Conservation (phyloP, 2,113 vertebrate genomes). For the Paradisaea rubra region DNA sequence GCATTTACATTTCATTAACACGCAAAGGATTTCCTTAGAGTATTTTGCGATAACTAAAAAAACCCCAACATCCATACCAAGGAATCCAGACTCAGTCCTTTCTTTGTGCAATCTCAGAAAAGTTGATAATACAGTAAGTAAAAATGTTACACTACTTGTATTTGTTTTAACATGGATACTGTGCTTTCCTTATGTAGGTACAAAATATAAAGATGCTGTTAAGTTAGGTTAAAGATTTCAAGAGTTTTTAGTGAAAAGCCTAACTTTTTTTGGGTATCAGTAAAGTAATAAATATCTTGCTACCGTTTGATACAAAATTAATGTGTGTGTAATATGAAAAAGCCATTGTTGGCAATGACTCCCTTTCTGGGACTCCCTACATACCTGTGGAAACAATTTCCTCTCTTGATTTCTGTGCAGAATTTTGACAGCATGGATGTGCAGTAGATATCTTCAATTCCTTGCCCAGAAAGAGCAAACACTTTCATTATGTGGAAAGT, state of each 20-base stretch:
- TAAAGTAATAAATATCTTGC: not conserved
- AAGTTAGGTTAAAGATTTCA: not conserved
- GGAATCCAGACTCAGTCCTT: not conserved
- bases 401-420: not conserved
- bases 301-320: not conserved
- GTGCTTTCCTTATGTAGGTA: not conserved
- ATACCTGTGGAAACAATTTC: not conserved
- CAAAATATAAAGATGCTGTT: not conserved
- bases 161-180: not conserved
- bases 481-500: not conserved
- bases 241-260: not conserved
- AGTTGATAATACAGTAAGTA: not conserved
- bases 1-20: not conserved
- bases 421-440: not conserved
- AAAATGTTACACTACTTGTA: not conserved
- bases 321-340: not conserved
- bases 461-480: not conserved
- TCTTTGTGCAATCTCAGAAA: not conserved
- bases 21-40: not conserved
- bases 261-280: not conserved
- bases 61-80: fast-evolving
- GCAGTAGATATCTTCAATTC: not conserved
- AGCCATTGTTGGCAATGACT: not conserved
- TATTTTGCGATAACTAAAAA: not conserved
- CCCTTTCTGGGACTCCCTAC: not conserved